Evolutionary conservation across 1,140 invertebrate species (phyloP).

Genomic region (Amyelois transitella): DNA sequence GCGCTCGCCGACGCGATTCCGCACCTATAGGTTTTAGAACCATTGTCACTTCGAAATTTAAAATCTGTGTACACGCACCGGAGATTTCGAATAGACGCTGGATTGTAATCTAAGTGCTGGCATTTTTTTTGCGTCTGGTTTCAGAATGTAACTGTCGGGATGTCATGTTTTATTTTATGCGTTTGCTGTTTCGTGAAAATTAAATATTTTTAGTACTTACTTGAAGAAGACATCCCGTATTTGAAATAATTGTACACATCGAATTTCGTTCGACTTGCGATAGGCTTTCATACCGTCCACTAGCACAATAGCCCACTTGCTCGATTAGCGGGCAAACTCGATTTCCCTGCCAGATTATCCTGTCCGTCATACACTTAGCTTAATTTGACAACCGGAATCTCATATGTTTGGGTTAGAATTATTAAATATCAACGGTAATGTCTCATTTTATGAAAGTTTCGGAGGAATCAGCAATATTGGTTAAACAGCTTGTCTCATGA

Average conservation of each 20-base stretch:
- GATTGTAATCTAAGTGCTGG: neutral
- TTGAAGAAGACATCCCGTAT: no score
- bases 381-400: constrained; percentile 27
- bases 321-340: constrained; percentile 49
- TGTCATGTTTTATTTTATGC: no score
- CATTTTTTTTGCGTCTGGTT: neutral
- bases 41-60: neutral
- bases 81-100: neutral
- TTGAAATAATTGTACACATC: no score
- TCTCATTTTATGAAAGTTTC: neutral
- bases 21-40: constrained; percentile 7
- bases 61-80: no score
- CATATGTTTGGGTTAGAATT: neutral
- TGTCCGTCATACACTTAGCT: constrained; percentile 41
- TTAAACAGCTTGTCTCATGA: no score
- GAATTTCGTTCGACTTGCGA: neutral
- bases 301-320: constrained; percentile 34
- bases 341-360: constrained; percentile 52
- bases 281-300: constrained; percentile 1
- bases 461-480: no score
- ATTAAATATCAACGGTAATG: neutral
- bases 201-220: no score
- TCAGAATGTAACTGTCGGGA: no score
- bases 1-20: constrained; percentile 28
- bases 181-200: no score